Evolutionary conservation across 92 coral and sea anemone species (phyloP).

Genomic region (Epizoanthus illoricatus): DNA sequence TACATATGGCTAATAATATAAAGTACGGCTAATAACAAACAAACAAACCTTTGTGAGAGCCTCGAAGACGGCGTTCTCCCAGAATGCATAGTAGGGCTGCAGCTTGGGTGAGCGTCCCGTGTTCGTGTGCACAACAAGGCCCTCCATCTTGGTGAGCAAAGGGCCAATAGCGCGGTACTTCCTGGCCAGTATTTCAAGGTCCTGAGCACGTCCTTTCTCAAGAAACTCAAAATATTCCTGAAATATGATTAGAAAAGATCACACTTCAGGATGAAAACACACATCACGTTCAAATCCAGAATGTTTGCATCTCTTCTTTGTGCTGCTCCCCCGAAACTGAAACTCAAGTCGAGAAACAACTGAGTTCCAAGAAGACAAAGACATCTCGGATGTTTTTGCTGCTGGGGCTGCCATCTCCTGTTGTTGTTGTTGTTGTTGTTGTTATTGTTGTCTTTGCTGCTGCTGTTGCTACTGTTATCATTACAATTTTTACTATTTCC

Average conservation of each 20-base stretch:
- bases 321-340: too few species aligned
- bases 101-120: constrained; percentile 89
- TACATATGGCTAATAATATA: not conserved
- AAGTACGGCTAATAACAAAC: not conserved
- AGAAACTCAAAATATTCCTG: constrained; percentile 95
- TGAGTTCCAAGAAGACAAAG: not conserved
- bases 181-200: constrained; percentile 79
- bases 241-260: not conserved
- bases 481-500: too few species aligned
- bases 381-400: too few species aligned
- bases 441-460: too few species aligned
- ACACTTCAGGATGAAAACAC: not conserved
- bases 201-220: constrained; percentile 74
- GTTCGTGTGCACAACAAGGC: constrained; percentile 96
- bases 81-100: constrained; percentile 89
- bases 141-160: constrained; percentile 97
- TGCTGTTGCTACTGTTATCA: too few species aligned
- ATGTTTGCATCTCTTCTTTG: too few species aligned
- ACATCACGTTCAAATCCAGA: not conserved
- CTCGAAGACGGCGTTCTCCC: constrained; percentile 92
- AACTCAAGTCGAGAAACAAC: too few species aligned
- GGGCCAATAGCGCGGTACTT: constrained; percentile 98
- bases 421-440: too few species aligned
- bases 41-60: constrained; percentile 79
- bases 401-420: too few species aligned